Evolutionary conservation across 2,888 invertebrate species (phyloP).

Genomic region (Crepidodera aurea): DNA sequence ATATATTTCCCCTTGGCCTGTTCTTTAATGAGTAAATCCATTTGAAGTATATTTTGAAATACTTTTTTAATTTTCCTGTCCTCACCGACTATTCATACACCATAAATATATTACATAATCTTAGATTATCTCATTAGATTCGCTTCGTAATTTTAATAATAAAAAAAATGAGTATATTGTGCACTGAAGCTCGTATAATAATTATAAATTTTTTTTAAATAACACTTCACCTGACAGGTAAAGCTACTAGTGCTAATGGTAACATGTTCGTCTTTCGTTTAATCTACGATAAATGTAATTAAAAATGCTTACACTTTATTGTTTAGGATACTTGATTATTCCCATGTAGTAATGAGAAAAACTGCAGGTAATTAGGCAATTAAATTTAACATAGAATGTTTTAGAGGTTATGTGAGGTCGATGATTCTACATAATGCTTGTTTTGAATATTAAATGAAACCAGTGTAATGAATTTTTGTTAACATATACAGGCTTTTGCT

Average conservation of each 20-base stretch:
- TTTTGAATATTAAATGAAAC: no score
- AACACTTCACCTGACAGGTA: background rate
- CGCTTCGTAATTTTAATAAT: slow-evolving; percentile 6
- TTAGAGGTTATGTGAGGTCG: background rate
- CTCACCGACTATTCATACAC: background rate
- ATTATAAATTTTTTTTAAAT: background rate
- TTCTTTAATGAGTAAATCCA: no score
- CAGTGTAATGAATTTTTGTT: no score
- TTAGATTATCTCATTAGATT: slow-evolving; percentile 11
- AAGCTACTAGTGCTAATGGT: background rate
- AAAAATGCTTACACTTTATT: background rate
- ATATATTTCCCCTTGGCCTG: no score
- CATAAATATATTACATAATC: slow-evolving; percentile 4
- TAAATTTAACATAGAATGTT: background rate
- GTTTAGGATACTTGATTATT: background rate
- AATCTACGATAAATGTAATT: background rate
- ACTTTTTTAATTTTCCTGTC: slow-evolving; percentile 1
- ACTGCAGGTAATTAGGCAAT: background rate
- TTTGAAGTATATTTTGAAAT: slow-evolving; percentile 4
- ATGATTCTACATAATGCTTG: background rate
- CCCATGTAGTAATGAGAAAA: background rate
- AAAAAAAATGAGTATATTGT: slow-evolving; percentile 10
- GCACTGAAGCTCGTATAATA: slow-evolving; percentile 8
- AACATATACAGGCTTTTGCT: no score
- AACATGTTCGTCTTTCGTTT: background rate